Conservation (phyloP, 2,113 vertebrate species). For the Trogon surrucura region DNA sequence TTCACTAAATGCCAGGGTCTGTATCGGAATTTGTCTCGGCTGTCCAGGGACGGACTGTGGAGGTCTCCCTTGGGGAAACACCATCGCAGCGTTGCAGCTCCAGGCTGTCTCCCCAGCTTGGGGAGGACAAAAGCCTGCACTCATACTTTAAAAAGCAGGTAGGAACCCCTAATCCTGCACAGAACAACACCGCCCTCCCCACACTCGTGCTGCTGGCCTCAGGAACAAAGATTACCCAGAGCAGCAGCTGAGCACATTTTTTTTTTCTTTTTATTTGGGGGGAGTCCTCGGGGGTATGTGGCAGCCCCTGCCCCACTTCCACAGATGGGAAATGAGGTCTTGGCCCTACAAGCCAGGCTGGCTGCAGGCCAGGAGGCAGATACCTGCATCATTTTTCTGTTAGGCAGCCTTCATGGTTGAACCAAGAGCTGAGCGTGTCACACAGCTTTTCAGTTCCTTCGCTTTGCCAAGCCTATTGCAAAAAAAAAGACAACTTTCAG, state of each 20-base stretch:
- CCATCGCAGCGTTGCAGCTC: neutral
- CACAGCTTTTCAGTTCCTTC: neutral
- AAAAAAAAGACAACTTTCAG: neutral
- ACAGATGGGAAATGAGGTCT: neutral
- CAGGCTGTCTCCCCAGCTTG: neutral
- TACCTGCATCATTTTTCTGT: neutral
- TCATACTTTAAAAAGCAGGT: too few species aligned
- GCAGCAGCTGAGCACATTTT: neutral
- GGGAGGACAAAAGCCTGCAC: neutral
- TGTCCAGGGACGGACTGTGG: neutral
- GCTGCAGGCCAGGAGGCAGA: neutral
- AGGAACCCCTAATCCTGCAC: neutral
- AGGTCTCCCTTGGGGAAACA: neutral
- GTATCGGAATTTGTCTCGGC: neutral
- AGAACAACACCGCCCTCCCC: neutral
- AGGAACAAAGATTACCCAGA: accelerated
- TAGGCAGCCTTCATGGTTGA: neutral
- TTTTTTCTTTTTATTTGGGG: neutral
- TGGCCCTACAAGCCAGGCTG: neutral
- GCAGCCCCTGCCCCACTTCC: neutral
- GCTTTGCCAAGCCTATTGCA: accelerated
- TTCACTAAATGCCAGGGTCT: neutral
- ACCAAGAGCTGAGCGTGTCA: neutral
- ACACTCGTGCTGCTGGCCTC: neutral
- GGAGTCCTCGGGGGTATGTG: accelerated